Conservation (phyloP, 2,113 vertebrate species). For the human (Homo sapiens) region DNA sequence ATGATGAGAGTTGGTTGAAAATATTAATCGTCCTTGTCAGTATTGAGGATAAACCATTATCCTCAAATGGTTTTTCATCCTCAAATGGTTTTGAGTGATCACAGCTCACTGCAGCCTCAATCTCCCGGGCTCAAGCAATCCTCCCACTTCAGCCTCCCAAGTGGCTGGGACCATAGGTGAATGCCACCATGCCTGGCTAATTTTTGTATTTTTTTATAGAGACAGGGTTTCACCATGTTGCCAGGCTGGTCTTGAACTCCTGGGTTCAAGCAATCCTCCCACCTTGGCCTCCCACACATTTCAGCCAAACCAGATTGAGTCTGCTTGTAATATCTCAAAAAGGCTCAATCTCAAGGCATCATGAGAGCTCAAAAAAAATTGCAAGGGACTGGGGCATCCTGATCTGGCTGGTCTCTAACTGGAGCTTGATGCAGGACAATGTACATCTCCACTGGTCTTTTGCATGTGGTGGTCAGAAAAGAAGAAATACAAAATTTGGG, state of each 20-base stretch:
- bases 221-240: no score
- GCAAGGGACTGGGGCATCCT: not conserved
- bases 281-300: not conserved
- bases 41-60: not conserved
- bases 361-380: not conserved
- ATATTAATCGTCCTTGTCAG: not conserved
- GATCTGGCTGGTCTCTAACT: not conserved
- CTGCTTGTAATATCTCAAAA: not conserved
- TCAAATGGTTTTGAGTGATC: no score
- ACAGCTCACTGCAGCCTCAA: no score
- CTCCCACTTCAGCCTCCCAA: no score
- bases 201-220: no score
- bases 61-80: no score
- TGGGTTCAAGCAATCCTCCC: no score
- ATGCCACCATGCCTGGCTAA: no score
- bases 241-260: no score
- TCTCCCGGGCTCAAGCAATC: no score
- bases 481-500: not conserved
- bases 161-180: no score
- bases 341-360: not conserved
- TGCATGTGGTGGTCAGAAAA: not conserved
- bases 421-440: not conserved
- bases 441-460: not conserved
- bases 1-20: not conserved
- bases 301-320: not conserved